These are phyloP conservation scores for Eucera pruinosa DNA, from an alignment of 2,888 invertebrate species.

Conservation along the genomic window DNA sequence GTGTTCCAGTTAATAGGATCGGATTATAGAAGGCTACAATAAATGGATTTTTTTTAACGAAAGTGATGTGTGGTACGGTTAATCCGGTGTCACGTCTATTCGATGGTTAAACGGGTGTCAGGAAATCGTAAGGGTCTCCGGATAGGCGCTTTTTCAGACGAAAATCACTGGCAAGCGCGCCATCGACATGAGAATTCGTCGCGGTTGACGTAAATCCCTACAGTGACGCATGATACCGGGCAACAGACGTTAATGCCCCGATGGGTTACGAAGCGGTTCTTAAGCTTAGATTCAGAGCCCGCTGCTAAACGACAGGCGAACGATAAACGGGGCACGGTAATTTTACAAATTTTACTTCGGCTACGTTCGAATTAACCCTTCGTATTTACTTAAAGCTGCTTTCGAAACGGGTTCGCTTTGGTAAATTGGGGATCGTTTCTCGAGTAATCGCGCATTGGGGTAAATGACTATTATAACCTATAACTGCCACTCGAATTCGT, in stretches of 20 bases:
- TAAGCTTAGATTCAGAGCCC: neutral
- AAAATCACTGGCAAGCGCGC: conserved; percentile 17
- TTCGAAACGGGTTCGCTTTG: no score
- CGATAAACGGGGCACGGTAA: no score
- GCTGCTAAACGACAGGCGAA: neutral
- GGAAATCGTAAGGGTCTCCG: conserved; percentile 14
- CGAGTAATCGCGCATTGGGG: no score
- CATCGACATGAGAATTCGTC: conserved; percentile 32
- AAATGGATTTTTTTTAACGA: neutral
- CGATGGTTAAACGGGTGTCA: conserved; percentile 29
- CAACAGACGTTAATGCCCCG: conserved; percentile 46
- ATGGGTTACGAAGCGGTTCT: conserved; percentile 27
- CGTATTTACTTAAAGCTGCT: no score
- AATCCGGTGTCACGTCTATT: conserved; percentile 36
- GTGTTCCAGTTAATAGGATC: conserved; percentile 8
- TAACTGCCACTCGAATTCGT: no score
- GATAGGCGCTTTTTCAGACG: conserved; percentile 13
- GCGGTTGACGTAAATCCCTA: conserved; percentile 61
- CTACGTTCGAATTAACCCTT: no score
- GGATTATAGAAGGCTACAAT: neutral
- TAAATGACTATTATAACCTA: no score
- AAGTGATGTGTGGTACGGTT: neutral
- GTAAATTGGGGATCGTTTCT: no score
- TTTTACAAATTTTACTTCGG: no score
- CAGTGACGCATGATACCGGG: conserved; percentile 46